phyloP scores from a whole-genome alignment of 2,888 invertebrate species.

The Conus canariensis region DNA sequence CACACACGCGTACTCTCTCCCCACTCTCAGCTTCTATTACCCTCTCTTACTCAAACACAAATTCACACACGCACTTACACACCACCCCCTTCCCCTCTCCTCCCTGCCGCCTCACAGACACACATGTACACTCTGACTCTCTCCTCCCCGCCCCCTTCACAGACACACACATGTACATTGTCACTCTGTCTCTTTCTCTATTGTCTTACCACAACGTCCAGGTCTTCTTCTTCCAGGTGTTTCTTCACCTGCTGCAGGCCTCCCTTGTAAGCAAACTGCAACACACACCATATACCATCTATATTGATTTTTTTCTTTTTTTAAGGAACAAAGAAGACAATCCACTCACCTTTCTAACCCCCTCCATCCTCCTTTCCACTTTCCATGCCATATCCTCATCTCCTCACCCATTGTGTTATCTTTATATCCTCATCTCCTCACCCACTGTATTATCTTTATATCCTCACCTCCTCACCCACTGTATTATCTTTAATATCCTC shows the following conservation, averaged over 20 bases:
- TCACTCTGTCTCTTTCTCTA: neutral
- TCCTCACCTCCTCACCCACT: too few species aligned
- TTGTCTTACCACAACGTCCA: conserved; percentile 76
- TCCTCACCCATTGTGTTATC: neutral
- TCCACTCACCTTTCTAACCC: neutral
- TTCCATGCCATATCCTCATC: neutral
- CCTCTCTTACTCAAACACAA: neutral
- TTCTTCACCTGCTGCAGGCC: conserved; percentile 78
- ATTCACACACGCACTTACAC: neutral
- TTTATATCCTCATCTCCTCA: too few species aligned
- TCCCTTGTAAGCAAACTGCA: conserved; percentile 78
- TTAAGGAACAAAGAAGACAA: too few species aligned
- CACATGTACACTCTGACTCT: neutral
- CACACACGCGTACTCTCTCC: neutral
- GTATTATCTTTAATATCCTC: too few species aligned
- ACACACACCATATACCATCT: conserved; percentile 12
- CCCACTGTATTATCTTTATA: too few species aligned
- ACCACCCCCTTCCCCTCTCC: neutral
- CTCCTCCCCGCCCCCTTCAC: neutral
- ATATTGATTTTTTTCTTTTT: too few species aligned
- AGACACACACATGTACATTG: neutral
- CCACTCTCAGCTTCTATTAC: neutral
- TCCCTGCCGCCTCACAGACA: neutral
- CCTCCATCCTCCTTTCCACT: neutral
- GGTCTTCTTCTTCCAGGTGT: conserved; percentile 73